A percentile compares a stretch with the other conserved stretches of the same genome.
These are phyloP conservation scores for Atrina japonica DNA, from an alignment of 2,888 invertebrate species.

Conservation along the genomic window DNA sequence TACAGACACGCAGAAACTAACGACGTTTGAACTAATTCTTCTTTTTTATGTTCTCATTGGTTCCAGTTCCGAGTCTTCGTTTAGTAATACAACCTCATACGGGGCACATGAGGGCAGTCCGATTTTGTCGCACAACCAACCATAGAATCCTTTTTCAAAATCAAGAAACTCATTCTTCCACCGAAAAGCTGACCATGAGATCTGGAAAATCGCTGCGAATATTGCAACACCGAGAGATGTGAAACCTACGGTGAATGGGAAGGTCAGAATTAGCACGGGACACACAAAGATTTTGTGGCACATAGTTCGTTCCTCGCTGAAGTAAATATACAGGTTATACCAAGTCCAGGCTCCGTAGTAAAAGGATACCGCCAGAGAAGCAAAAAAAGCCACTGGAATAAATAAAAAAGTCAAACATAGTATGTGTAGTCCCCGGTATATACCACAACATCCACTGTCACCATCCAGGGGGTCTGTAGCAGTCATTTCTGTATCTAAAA, in stretches of 20 bases:
- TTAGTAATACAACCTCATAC: conserved; percentile 86
- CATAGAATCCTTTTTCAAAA: conserved; percentile 90
- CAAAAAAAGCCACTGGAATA: conserved; percentile 85
- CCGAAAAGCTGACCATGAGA: conserved; percentile 86
- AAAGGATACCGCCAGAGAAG: conserved; percentile 87
- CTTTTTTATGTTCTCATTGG: conserved; percentile 30
- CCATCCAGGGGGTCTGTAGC: conserved; percentile 5
- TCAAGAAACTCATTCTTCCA: conserved; percentile 88
- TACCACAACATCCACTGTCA: conserved; percentile 76
- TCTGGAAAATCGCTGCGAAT: conserved; percentile 86
- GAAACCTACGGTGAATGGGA: conserved; percentile 86
- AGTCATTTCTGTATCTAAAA: conserved; percentile 23
- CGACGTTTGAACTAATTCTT: too few species aligned
- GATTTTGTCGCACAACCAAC: conserved; percentile 87
- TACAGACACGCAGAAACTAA: too few species aligned
- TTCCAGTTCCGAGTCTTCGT: conserved; percentile 58
- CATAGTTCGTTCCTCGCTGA: conserved; percentile 86
- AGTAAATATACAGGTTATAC: conserved; percentile 88
- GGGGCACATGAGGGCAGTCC: conserved; percentile 88
- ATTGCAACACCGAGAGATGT: conserved; percentile 86
- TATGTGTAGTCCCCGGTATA: conserved; percentile 86
- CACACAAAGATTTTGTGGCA: conserved; percentile 85
- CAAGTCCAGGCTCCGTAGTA: conserved; percentile 89
- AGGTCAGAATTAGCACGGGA: conserved; percentile 86
- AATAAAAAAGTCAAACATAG: conserved; percentile 85